Evolutionary conservation across 2,113 vertebrate genomes (phyloP).

Genomic region (Ceyx cyanopectus): DNA sequence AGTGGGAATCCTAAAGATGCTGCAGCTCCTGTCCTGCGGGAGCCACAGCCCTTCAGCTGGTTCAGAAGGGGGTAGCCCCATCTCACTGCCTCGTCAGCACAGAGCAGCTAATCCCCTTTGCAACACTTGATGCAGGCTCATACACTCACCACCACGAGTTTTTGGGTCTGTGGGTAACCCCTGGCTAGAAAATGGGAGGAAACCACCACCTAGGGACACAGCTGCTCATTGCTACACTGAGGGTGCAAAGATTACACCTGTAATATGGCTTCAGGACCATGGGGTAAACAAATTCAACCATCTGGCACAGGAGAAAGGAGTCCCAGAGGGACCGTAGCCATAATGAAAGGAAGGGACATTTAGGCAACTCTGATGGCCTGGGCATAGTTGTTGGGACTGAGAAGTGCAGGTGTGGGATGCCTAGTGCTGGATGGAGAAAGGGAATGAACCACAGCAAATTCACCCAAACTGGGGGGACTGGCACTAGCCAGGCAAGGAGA

Average conservation of each 20-base stretch:
- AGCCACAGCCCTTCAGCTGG: background rate
- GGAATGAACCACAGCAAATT: background rate
- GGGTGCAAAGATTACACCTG: background rate
- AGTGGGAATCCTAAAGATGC: background rate
- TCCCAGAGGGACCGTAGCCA: background rate
- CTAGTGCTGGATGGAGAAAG: background rate
- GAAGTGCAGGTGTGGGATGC: background rate
- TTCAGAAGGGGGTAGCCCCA: background rate
- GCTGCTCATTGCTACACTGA: fast-evolving
- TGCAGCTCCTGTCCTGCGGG: background rate
- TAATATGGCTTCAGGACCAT: background rate
- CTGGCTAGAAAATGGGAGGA: background rate
- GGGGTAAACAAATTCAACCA: background rate
- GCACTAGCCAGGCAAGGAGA: background rate
- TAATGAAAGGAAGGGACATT: background rate
- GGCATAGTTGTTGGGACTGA: background rate
- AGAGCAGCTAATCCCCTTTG: background rate
- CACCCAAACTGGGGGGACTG: fast-evolving
- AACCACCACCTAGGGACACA: background rate
- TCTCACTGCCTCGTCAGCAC: fast-evolving
- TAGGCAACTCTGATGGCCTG: background rate
- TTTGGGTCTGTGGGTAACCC: fast-evolving
- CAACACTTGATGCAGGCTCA: background rate
- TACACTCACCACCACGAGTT: fast-evolving
- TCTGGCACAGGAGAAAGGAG: background rate